These are phyloP conservation scores for Lithobates pipiens DNA, from an alignment of 2,797 vertebrate genomes.

Conservation along the genomic window DNA sequence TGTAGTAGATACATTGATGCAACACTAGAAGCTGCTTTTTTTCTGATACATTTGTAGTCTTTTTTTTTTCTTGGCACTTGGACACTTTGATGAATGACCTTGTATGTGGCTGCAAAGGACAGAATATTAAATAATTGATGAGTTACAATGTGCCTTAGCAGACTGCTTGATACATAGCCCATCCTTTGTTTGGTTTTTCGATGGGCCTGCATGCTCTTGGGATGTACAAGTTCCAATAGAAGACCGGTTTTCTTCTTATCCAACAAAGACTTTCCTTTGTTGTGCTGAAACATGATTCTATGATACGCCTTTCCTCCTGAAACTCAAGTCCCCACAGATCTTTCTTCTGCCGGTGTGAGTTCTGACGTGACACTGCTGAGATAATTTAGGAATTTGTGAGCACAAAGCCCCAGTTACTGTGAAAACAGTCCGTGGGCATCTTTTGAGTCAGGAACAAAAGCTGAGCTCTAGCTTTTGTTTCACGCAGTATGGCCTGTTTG, in stretches of 20 bases:
- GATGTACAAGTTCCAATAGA: constrained; percentile 37
- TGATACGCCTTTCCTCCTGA: constrained; percentile 59
- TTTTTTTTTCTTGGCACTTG: constrained; percentile 31
- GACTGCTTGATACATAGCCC: constrained; percentile 58
- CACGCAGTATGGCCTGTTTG: constrained; percentile 50
- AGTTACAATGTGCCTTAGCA: constrained; percentile 59
- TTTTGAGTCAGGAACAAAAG: constrained; percentile 56
- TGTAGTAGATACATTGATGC: constrained; percentile 8
- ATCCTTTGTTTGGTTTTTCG: constrained; percentile 53
- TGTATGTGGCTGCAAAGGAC: constrained; percentile 59
- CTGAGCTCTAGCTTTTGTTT: constrained; percentile 43
- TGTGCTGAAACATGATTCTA: constrained; percentile 56
- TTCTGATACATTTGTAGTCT: constrained; percentile 42
- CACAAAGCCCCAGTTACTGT: constrained; percentile 56
- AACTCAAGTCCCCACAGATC: constrained; percentile 55
- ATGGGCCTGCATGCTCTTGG: constrained; percentile 55
- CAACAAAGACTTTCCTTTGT: constrained; percentile 58
- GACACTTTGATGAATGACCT: constrained; percentile 62
- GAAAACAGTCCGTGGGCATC: constrained; percentile 58
- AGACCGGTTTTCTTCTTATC: constrained; percentile 36
- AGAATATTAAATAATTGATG: constrained; percentile 63
- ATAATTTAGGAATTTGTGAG: constrained; percentile 61
- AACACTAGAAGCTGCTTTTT: constrained; percentile 11
- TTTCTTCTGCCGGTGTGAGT: constrained; percentile 55
- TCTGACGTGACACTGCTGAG: constrained; percentile 59